A percentile compares a stretch with the other conserved stretches of the same genome.
Conservation (phyloP, 64 coral and sea anemone genomes). For the Trachythela sp. region DNA sequence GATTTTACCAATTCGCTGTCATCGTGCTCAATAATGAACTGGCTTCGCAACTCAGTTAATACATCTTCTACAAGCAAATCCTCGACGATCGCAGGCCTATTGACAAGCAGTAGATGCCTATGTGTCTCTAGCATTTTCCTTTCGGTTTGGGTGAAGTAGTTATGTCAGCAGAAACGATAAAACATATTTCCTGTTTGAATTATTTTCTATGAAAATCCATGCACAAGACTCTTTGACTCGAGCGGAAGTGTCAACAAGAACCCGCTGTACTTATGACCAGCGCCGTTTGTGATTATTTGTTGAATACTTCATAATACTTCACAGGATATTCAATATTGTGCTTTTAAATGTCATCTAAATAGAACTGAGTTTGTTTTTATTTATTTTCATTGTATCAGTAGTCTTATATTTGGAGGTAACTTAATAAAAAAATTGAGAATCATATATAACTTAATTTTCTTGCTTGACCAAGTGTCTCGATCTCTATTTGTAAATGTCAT, state of each 20-base stretch:
- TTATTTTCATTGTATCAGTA: too few species aligned
- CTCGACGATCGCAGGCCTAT: slow-evolving; percentile 46
- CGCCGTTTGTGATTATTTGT: neutral
- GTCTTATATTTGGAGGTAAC: too few species aligned
- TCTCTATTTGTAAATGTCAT: too few species aligned
- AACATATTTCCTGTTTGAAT: neutral
- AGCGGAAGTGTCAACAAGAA: neutral
- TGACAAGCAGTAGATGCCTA: slow-evolving; percentile 69
- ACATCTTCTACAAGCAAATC: slow-evolving; percentile 92
- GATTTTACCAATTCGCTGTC: slow-evolving; percentile 60
- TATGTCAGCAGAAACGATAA: neutral
- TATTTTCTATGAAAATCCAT: neutral
- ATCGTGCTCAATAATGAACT: slow-evolving; percentile 63
- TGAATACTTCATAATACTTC: neutral
- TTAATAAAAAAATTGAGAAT: too few species aligned
- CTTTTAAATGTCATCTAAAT: too few species aligned
- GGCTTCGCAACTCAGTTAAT: slow-evolving; percentile 56
- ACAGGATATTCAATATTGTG: too few species aligned
- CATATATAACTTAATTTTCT: too few species aligned
- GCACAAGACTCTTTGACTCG: neutral
- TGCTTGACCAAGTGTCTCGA: too few species aligned
- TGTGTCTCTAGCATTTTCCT: slow-evolving; percentile 75
- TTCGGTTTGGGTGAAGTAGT: neutral
- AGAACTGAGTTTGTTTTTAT: too few species aligned
- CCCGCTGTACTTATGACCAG: neutral